Percentiles rank a stretch among this genome's conserved stretches.
These are phyloP conservation scores for Fissipunctia ypsillon DNA, from an alignment of 2,888 invertebrate species.

Conservation along the genomic window DNA sequence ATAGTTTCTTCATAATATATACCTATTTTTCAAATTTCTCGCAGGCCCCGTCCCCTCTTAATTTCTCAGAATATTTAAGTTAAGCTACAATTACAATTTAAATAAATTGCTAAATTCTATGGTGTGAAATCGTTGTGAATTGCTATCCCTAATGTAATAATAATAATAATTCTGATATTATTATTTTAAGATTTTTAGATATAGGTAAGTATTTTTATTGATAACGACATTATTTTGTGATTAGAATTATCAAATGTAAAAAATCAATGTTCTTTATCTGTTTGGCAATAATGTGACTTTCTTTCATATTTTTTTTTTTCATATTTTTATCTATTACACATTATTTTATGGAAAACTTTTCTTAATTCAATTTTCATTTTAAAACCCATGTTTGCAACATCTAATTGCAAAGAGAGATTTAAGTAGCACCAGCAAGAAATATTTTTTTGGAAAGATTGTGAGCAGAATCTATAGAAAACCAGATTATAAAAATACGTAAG, in stretches of 20 bases:
- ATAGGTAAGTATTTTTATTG: neutral
- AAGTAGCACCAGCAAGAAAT: neutral
- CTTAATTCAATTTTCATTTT: neutral
- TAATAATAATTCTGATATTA: neutral
- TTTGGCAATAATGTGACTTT: neutral
- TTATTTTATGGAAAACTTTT: neutral
- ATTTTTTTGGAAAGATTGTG: too few species aligned
- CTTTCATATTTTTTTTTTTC: neutral
- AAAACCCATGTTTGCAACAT: neutral
- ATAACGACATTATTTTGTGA: neutral
- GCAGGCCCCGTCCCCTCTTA: too few species aligned
- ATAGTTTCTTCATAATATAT: too few species aligned
- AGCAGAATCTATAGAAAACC: neutral
- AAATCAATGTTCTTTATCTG: neutral
- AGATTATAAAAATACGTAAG: neutral
- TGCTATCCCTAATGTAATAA: neutral
- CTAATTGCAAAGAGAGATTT: neutral
- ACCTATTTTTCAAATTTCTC: too few species aligned
- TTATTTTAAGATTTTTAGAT: neutral
- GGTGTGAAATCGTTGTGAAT: neutral
- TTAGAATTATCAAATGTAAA: neutral
- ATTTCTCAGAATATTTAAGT: neutral
- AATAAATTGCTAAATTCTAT: neutral
- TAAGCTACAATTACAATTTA: neutral
- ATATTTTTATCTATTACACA: neutral